These are phyloP conservation scores for Olivierus martensii DNA, from an alignment of 1,140 invertebrate species.

Conservation along the genomic window DNA sequence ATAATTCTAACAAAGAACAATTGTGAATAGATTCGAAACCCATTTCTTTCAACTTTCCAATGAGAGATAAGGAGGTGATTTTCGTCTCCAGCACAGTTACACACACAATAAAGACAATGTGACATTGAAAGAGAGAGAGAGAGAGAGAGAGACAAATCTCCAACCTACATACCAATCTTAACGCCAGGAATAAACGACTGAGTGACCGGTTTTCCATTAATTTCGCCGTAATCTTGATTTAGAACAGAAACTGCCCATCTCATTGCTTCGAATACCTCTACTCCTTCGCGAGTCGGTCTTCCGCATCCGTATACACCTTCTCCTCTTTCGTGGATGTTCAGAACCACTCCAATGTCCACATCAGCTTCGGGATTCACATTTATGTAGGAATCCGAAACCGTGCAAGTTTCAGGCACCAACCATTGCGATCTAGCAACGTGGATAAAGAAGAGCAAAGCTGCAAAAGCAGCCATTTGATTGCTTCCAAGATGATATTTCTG, in stretches of 20 bases:
- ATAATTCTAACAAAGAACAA: neutral
- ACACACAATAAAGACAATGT: neutral
- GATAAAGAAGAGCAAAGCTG: neutral
- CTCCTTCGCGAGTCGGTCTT: constrained; percentile 14
- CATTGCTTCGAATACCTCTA: constrained; percentile 23
- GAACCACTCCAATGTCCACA: constrained; percentile 8
- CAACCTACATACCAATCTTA: constrained; percentile 7
- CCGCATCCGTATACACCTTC: constrained; percentile 12
- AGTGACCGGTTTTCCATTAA: neutral
- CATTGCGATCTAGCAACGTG: neutral
- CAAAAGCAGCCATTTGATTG: too few relatives aligned
- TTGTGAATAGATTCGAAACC: neutral
- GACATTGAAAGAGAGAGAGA: neutral
- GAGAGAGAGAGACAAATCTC: neutral
- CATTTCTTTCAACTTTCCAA: neutral
- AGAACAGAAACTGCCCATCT: constrained; percentile 19
- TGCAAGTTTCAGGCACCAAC: constrained; percentile 4
- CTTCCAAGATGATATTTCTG: too few relatives aligned
- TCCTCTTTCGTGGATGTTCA: constrained; percentile 5
- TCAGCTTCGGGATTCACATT: constrained; percentile 9
- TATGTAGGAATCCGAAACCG: neutral
- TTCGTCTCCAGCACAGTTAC: neutral
- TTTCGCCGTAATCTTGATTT: constrained; percentile 7
- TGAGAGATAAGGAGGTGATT: neutral
- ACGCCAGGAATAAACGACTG: constrained; percentile 14